phyloP scores from a whole-genome alignment of 2,113 vertebrate species.

The Indicator maculatus region DNA sequence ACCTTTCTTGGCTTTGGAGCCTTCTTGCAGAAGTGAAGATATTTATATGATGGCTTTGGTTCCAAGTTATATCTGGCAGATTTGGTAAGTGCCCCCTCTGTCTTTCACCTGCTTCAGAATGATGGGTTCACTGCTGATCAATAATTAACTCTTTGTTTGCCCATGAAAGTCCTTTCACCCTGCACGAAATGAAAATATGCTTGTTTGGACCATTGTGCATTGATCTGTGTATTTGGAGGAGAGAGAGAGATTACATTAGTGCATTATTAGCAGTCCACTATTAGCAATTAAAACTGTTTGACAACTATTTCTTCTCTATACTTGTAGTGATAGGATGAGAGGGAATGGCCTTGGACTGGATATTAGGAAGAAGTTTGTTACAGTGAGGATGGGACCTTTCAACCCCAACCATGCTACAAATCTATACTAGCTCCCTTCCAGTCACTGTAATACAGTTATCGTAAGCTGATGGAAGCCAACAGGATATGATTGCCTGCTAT shows the following conservation, averaged over 20 bases:
- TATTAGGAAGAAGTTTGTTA: no score
- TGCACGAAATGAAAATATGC: background rate
- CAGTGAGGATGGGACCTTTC: no score
- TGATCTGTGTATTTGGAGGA: background rate
- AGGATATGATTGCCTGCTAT: background rate
- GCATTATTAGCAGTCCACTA: background rate
- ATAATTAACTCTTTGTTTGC: constrained; percentile 67
- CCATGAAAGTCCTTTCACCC: background rate
- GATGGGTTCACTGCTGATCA: background rate
- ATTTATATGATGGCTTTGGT: background rate
- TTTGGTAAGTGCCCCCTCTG: background rate
- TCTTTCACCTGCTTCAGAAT: background rate
- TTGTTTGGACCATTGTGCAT: background rate
- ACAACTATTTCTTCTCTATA: background rate
- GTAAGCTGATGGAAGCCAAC: background rate
- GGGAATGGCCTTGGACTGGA: no score
- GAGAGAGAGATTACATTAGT: background rate
- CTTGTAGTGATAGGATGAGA: no score
- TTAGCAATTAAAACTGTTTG: background rate
- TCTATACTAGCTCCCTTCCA: background rate
- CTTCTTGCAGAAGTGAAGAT: background rate
- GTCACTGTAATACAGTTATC: background rate
- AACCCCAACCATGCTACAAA: no score
- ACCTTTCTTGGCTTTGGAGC: background rate
- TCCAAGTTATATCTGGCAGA: background rate